Evolutionary conservation across 2,888 invertebrate species (phyloP).

Genomic region (Drosophila niveifrons): DNA sequence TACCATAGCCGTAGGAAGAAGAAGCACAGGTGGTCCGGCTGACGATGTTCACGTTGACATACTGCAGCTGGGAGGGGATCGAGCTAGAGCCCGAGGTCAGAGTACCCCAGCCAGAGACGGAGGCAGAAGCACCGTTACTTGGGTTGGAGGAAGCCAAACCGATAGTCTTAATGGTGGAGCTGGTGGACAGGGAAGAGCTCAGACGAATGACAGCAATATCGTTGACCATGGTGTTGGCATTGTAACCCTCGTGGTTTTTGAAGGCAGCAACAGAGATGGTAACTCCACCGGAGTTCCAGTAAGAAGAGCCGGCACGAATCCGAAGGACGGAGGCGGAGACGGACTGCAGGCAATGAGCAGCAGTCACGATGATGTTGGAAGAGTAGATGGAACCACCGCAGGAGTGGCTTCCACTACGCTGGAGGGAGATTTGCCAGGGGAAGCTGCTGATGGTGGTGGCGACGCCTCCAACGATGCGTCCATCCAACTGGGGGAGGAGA

Average conservation of each 20-base stretch:
- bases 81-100: conserved; percentile 65
- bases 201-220: conserved; percentile 88
- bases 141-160: conserved; percentile 79
- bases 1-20: conserved; percentile 82
- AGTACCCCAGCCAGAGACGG: conserved; percentile 75
- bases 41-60: conserved; percentile 85
- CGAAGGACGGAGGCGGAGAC: conserved; percentile 58
- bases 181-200: conserved; percentile 84
- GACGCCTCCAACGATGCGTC: conserved; percentile 82
- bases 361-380: conserved; percentile 86
- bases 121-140: conserved; percentile 55
- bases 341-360: conserved; percentile 87
- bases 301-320: conserved; percentile 87
- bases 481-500: conserved; percentile 74
- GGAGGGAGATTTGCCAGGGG: conserved; percentile 79
- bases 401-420: conserved; percentile 85
- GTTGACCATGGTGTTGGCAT: conserved; percentile 85
- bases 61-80: conserved; percentile 83
- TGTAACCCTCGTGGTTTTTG: conserved; percentile 84
- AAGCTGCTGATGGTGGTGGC: conserved; percentile 67
- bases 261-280: conserved; percentile 48
- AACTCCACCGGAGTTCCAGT: conserved; percentile 77
- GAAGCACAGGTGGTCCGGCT: conserved; percentile 83
- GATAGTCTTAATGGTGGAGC: conserved; percentile 83
- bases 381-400: conserved; percentile 87